Evolutionary conservation across 2,888 invertebrate genomes (phyloP).

Genomic region (Caenorhabditis afra): DNA sequence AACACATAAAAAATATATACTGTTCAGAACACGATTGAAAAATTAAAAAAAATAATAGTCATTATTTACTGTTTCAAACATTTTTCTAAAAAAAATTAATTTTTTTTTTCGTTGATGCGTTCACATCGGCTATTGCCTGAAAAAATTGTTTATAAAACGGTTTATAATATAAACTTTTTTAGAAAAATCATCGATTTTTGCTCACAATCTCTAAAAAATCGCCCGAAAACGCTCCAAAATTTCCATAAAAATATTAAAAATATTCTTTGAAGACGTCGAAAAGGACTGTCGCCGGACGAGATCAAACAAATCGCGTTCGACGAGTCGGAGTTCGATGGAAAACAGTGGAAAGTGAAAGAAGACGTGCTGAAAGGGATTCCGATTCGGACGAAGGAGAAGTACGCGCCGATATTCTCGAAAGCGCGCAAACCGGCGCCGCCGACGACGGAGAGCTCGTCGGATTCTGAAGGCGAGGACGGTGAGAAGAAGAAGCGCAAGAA

Average conservation of each 20-base stretch:
- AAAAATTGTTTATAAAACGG: too few species aligned
- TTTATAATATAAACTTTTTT: too few species aligned
- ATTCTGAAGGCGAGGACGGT: conserved; percentile 4
- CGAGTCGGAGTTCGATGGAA: conserved; percentile 39
- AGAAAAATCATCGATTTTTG: too few species aligned
- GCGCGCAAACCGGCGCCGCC: conserved; percentile 6
- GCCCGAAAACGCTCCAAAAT: not conserved
- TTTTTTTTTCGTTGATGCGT: too few species aligned
- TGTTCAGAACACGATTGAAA: too few species aligned
- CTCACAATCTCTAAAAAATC: too few species aligned
- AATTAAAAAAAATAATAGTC: too few species aligned
- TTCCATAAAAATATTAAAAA: not conserved
- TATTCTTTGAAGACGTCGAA: conserved; percentile 44
- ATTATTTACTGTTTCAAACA: too few species aligned
- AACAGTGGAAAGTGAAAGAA: conserved; percentile 47
- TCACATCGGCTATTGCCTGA: too few species aligned
- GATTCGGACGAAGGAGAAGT: conserved; percentile 25
- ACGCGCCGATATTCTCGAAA: conserved; percentile 49
- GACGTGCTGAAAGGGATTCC: conserved; percentile 12
- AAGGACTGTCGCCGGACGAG: conserved; percentile 33
- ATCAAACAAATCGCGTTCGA: conserved; percentile 39
- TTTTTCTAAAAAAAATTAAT: too few species aligned
- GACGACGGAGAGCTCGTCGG: not conserved
- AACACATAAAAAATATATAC: too few species aligned
- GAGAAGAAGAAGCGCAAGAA: not conserved